Conservation (phyloP, 2,888 invertebrate species). For the Drosophila vallismaia region DNA sequence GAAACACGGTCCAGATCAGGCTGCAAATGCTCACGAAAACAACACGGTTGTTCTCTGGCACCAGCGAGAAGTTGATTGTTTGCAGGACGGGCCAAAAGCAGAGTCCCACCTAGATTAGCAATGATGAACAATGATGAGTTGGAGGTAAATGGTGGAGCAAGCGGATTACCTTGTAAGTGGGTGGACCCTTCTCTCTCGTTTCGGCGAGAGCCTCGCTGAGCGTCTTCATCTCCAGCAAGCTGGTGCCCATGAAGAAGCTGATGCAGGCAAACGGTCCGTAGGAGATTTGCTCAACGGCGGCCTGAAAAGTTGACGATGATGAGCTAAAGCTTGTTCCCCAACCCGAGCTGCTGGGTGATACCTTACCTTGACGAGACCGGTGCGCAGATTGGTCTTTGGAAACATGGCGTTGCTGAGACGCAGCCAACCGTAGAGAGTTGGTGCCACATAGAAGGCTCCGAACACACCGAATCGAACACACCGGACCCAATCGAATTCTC, state of each 20-base stretch:
- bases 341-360: background rate
- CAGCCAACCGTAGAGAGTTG: conserved; percentile 91
- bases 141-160: background rate
- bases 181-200: conserved; percentile 88
- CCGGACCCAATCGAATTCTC: conserved; percentile 88
- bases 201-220: conserved; percentile 87
- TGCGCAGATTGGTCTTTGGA: conserved; percentile 89
- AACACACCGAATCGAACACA: conserved; percentile 89
- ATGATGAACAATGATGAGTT: conserved; percentile 3
- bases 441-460: conserved; percentile 91
- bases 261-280: conserved; percentile 91
- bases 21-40: conserved; percentile 89
- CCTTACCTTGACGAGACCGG: conserved; percentile 88
- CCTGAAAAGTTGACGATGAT: conserved; percentile 78
- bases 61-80: conserved; percentile 89
- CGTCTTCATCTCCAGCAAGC: conserved; percentile 88
- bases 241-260: conserved; percentile 91
- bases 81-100: conserved; percentile 90
- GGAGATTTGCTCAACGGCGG: conserved; percentile 89
- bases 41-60: conserved; percentile 90
- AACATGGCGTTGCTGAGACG: conserved; percentile 89
- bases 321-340: background rate
- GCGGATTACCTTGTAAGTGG: conserved; percentile 86
- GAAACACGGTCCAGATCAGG: conserved; percentile 90
- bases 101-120: conserved; percentile 84